Evolutionary conservation across 2,888 invertebrate genomes (phyloP).

Genomic region (Folsomia candida): DNA sequence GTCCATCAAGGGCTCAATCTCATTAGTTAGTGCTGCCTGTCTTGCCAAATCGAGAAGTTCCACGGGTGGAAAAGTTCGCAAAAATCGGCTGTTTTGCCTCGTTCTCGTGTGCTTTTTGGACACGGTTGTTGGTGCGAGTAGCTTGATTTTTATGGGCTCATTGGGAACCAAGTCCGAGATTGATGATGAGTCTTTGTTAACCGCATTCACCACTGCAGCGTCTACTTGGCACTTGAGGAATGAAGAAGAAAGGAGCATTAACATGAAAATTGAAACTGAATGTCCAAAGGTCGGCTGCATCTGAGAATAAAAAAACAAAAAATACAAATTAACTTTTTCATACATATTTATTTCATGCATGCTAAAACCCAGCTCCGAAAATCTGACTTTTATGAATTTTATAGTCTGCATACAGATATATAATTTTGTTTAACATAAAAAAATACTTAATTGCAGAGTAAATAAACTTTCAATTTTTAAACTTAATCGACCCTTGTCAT

Average conservation of each 20-base stretch:
- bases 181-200: constrained; percentile 1
- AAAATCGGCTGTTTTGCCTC: constrained; percentile 46
- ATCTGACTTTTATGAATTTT: too few species aligned
- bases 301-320: constrained; percentile 9
- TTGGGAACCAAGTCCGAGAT: background rate
- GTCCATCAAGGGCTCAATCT: constrained; percentile 21
- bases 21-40: constrained; percentile 17
- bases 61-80: constrained; percentile 44
- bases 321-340: too few species aligned
- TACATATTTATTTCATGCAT: too few species aligned
- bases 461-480: background rate
- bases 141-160: constrained; percentile 33
- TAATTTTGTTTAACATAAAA: background rate
- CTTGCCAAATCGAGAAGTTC: constrained; percentile 35
- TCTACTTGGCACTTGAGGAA: constrained; percentile 6
- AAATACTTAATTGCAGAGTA: background rate
- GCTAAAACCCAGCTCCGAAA: too few species aligned
- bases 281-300: background rate
- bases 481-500: background rate
- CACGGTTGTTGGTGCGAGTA: constrained; percentile 30
- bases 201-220: background rate
- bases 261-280: background rate
- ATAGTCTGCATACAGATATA: too few species aligned
- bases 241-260: constrained; percentile 6
- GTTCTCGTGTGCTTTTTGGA: constrained; percentile 30